Percentiles rank a stretch among this genome's conserved stretches.
phyloP scores from a whole-genome alignment of 1,140 invertebrate species.

The Grapholita molesta region DNA sequence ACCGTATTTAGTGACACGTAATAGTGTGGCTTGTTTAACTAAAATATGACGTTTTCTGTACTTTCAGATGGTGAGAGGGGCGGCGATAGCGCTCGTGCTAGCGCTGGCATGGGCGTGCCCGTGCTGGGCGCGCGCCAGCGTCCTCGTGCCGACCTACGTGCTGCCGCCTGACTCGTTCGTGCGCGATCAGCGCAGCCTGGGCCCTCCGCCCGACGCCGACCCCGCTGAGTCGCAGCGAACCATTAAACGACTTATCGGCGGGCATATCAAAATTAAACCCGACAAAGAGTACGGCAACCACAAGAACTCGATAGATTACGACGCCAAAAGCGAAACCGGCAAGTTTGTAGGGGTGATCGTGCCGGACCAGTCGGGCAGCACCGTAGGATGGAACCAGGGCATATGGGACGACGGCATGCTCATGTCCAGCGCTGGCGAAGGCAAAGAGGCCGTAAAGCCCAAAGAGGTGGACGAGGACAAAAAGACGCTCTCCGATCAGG shows the following conservation, averaged over 20 bases:
- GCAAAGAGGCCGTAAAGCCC: conserved; percentile 76
- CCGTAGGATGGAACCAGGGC: conserved; percentile 76
- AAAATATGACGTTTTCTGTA: conserved; percentile 60
- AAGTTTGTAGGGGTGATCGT: conserved; percentile 68
- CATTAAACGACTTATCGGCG: conserved; percentile 80
- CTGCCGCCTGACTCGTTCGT: conserved; percentile 75
- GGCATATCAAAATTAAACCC: conserved; percentile 77
- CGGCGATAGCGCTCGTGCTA: conserved; percentile 67
- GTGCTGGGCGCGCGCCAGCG: conserved; percentile 58
- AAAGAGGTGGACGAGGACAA: conserved; percentile 85
- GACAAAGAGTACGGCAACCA: conserved; percentile 60
- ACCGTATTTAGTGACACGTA: conserved; percentile 21
- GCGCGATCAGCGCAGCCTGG: conserved; percentile 71
- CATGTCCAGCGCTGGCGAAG: conserved; percentile 82
- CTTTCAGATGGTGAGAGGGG: conserved; percentile 77
- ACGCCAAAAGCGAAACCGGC: conserved; percentile 59
- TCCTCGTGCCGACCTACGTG: conserved; percentile 75
- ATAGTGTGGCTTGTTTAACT: conserved; percentile 39
- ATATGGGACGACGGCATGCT: conserved; percentile 83
- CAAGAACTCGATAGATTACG: conserved; percentile 66
- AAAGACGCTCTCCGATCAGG: conserved; percentile 90
- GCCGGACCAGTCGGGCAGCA: conserved; percentile 70
- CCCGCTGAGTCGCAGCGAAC: conserved; percentile 72
- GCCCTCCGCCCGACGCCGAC: conserved; percentile 43
- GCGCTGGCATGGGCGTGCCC: conserved; percentile 65